Evolutionary conservation across 2,888 invertebrate genomes (phyloP), one percentile per base, ranked within the genome.

Genomic region (Ophion ellenae): DNA sequence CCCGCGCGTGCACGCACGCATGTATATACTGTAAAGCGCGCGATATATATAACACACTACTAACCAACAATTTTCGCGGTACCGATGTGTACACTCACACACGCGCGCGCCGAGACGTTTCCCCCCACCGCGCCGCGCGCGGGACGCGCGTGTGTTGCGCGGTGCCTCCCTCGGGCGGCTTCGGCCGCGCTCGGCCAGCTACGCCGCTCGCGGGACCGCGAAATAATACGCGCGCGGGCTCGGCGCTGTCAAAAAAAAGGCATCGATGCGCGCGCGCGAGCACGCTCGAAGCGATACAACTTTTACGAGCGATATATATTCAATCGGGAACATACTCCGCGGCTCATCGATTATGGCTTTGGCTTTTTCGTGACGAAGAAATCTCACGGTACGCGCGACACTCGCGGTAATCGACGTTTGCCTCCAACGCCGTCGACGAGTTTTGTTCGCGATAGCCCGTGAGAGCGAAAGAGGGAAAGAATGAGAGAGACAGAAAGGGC

Each of bases 181-280:
- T 89, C 91, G 91, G 87, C 80, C 45, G 69, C 59, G 61, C 85
- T 90, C 91, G 91, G 89, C 64, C 66, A 40, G 73, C 83, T 87
- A 88, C 91, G 90, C 85, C 53, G 57, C 67, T 67, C 83, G 74
- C 83, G 86, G 87, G 89, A 89, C 89, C 91, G 90, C 91, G 88
- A 91, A 92, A 91, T 91, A 91, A 47, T 47, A 47, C 47, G 47
- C 47, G 47, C 92, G 92, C 92, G 92, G 90, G 7, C 40, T 40
- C 91, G 91, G 47, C 47, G 47, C 88, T 89, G 89, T 91, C 90
- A 90, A 91, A 91, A 69, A 69, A 81, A 64, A 47, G 47, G 47
- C 47, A 47, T 47, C 47, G 47, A 6, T 40, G 40, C 40, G 10
- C 20, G 20, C 63, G 63, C 63, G 20, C 63, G 20, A 3, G n/a